Evolutionary conservation across 1,140 invertebrate genomes (phyloP).

Genomic region (Drosophila elegans): DNA sequence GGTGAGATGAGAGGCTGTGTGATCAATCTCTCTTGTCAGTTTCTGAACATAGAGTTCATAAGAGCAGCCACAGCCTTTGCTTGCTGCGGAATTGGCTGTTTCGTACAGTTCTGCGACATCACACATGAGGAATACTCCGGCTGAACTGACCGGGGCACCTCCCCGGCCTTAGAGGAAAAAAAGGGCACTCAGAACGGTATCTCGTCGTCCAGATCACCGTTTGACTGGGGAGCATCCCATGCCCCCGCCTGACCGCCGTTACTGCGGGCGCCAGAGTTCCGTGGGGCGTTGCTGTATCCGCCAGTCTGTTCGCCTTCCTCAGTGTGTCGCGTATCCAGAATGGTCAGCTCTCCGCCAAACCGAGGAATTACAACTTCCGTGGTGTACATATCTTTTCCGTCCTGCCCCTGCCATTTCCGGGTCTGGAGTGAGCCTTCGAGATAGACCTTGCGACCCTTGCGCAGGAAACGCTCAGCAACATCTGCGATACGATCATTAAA

Average conservation of each 20-base stretch:
- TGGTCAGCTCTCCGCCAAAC: background rate
- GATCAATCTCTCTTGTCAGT: constrained; percentile 4
- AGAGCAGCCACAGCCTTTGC: constrained; percentile 1
- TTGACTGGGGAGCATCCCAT: constrained; percentile 1
- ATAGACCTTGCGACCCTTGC: too few species aligned
- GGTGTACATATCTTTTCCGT: too few species aligned
- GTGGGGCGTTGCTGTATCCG: background rate
- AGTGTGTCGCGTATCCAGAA: background rate
- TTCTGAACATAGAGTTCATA: constrained; percentile 4
- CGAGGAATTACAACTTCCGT: too few species aligned
- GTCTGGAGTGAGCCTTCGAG: too few species aligned
- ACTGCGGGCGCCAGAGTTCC: background rate
- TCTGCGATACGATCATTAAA: background rate
- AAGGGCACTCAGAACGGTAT: background rate
- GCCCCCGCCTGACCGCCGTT: background rate
- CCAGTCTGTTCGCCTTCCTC: constrained; percentile 1
- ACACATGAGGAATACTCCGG: constrained; percentile 4
- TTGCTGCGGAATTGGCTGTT: background rate
- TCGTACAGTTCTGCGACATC: constrained; percentile 1
- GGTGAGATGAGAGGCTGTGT: background rate
- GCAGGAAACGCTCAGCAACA: too few species aligned
- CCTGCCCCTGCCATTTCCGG: too few species aligned
- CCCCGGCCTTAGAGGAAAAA: constrained; percentile 3
- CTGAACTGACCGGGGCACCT: constrained; percentile 3
- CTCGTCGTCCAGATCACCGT: background rate